Base-by-base conservation (phyloP, 2,113 vertebrate genomes). In the Lophotis ruficrista region DNA sequence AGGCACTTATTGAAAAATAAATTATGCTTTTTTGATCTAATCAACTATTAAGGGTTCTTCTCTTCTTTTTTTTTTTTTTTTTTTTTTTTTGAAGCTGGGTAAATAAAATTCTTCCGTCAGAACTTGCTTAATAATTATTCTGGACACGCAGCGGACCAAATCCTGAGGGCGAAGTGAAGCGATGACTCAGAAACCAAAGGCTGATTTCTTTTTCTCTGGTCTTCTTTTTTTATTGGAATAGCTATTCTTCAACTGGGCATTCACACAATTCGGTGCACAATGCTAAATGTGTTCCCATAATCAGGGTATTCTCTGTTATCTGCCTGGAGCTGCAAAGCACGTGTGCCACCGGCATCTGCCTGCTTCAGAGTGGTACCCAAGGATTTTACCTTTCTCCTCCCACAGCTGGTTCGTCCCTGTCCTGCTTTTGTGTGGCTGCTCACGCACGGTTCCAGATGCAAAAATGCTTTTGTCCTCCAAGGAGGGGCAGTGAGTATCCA, bases 111-210 rank as follows among this genome's bases (percentile, higher is more conserved):
- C 35, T 84, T 93, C 79, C 53, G 45, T 92, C 90, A 92, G 93
- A 92, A 84, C 81, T 82, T 81, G 83, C 89, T 95, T 85, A 54
- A 92, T 92, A 95, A 83, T 94, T 89, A 95, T 95, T 94, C 83
- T 50, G 76, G 73, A 85, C 78, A 95, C 86, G 92, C 16, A 76
- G 51, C 31, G 24, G 89, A 86, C 70, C 86, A 76, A 89, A 84
- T 89, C 77, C 90, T 80, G 90, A 89, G 76, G 20, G 38, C 2
- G 1, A 95, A 89, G 81, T 48, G 30, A 89, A 91, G 43, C 1
- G 0, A 70, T 43, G 62, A 73, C 54, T 90, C 85, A 76, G 91
- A 90, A 90, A 35, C 50, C 57, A 58, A 81, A 82, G 48, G 69
- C 43, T 94, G 80, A 71, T 82, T 89, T 84, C 65, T 92, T 80